A percentile compares a stretch with the other conserved stretches of the same genome.
Evolutionary conservation across 2,113 vertebrate genomes (phyloP).

Genomic region (Trichechus manatus): DNA sequence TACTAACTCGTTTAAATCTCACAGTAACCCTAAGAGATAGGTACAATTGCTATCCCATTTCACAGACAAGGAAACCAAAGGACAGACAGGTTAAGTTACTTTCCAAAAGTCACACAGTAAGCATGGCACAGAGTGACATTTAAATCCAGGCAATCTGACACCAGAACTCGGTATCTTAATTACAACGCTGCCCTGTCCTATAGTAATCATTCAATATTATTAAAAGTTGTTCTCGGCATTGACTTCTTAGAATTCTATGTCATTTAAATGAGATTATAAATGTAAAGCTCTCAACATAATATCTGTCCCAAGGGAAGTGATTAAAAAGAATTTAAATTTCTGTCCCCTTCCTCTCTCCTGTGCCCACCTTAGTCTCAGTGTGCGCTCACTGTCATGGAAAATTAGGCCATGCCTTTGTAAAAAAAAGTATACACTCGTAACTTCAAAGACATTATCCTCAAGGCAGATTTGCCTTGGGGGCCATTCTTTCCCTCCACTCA

Average conservation of each 20-base stretch:
- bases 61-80: too few relatives aligned
- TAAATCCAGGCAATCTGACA: background rate
- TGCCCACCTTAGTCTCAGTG: background rate
- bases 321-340: background rate
- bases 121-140: background rate
- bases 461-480: background rate
- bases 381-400: background rate
- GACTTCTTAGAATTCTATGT: background rate
- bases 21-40: too few relatives aligned
- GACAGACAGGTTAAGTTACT: background rate
- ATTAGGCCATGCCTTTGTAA: background rate
- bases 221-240: background rate
- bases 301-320: background rate
- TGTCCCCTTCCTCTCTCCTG: background rate
- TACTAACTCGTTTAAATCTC: too few relatives aligned
- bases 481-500: background rate
- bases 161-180: background rate
- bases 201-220: background rate
- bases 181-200: background rate
- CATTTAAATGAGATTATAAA: background rate
- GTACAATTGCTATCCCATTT: too few relatives aligned
- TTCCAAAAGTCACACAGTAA: background rate
- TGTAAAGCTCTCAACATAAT: too few relatives aligned
- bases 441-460: background rate
- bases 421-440: background rate